phyloP scores from a whole-genome alignment of 2,888 invertebrate species.

The Ditylenchus weischeri region DNA sequence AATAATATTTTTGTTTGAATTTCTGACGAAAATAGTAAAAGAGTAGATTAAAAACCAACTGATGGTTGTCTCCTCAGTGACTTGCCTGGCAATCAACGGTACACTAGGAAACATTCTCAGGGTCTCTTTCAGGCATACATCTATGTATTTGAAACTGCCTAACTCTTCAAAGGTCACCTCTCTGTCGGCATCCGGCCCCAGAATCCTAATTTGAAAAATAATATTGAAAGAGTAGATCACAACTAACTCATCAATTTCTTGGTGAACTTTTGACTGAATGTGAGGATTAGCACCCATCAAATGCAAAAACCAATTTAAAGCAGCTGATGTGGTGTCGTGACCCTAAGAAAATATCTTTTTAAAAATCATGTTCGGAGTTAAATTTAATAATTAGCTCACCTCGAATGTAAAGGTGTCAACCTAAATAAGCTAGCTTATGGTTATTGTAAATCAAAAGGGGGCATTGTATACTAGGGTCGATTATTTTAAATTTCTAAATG shows the following conservation, averaged over 20 bases:
- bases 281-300: constrained; percentile 77
- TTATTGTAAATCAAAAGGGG: too few species aligned
- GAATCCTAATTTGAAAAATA: constrained; percentile 16
- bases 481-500: too few species aligned
- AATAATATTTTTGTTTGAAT: constrained; percentile 15
- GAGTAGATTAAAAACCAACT: constrained; percentile 21
- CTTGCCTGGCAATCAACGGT: constrained; percentile 52
- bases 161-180: constrained; percentile 57
- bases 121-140: constrained; percentile 56
- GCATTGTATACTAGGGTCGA: too few species aligned
- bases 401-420: constrained; percentile 59
- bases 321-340: constrained; percentile 80
- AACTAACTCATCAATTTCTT: constrained; percentile 58
- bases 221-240: too few species aligned
- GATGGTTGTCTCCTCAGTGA: constrained; percentile 58
- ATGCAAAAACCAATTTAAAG: constrained; percentile 81
- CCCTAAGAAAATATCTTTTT: constrained; percentile 65
- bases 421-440: too few species aligned
- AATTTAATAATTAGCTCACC: constrained; percentile 27
- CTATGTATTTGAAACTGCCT: constrained; percentile 51
- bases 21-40: too few species aligned
- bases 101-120: constrained; percentile 57
- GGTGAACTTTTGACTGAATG: constrained; percentile 69
- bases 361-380: background rate
- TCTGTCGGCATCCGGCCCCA: constrained; percentile 33